These are phyloP conservation scores for Echiichthys vipera DNA, from an alignment of 2,797 vertebrate species.

Conservation along the genomic window DNA sequence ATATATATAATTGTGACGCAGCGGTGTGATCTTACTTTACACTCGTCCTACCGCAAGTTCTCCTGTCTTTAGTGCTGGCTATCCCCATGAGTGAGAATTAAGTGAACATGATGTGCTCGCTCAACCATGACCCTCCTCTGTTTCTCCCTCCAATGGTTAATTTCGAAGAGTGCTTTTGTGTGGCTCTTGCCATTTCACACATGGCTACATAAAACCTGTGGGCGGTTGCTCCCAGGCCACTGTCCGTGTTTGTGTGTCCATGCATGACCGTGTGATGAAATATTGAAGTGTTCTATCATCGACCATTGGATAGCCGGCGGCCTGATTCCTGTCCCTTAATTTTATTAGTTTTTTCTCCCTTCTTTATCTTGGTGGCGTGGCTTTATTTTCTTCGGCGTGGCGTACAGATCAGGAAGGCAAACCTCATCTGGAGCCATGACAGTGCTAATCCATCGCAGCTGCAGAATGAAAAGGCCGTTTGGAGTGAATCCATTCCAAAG, in stretches of 20 bases:
- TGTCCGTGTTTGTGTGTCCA: slow-evolving; percentile 75
- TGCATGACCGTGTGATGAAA: slow-evolving; percentile 78
- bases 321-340: slow-evolving; percentile 48
- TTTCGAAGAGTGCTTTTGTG: slow-evolving; percentile 77
- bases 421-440: slow-evolving; percentile 81
- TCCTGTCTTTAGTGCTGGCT: slow-evolving; percentile 59
- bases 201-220: slow-evolving; percentile 83
- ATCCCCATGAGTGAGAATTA: slow-evolving; percentile 78
- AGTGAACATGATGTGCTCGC: slow-evolving; percentile 80
- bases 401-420: slow-evolving; percentile 77
- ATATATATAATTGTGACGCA: slow-evolving; percentile 6
- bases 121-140: slow-evolving; percentile 73
- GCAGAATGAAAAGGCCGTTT: slow-evolving; percentile 83
- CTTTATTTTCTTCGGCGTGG: slow-evolving; percentile 65
- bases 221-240: slow-evolving; percentile 70
- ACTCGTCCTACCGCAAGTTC: slow-evolving; percentile 17
- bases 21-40: slow-evolving; percentile 36
- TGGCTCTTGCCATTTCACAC: slow-evolving; percentile 81
- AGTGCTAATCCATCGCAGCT: slow-evolving; percentile 84
- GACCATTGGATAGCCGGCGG: slow-evolving; percentile 41
- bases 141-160: slow-evolving; percentile 80
- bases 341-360: slow-evolving; percentile 58
- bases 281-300: slow-evolving; percentile 78
- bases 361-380: slow-evolving; percentile 55
- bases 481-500: slow-evolving; percentile 77